Evolutionary conservation across 2,888 invertebrate genomes (phyloP).

Genomic region (Diplolepis rosae): DNA sequence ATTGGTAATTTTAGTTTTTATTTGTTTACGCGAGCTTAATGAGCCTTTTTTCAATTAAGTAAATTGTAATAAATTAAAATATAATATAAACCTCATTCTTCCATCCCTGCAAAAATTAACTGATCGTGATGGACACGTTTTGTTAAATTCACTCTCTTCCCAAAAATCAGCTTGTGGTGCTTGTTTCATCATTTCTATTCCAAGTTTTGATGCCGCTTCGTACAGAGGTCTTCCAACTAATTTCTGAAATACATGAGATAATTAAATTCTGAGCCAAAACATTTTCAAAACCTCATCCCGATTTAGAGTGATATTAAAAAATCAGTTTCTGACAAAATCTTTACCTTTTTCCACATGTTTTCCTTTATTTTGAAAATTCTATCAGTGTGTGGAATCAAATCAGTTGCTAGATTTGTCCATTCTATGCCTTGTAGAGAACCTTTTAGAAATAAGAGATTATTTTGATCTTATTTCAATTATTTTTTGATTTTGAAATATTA

Average conservation of each 20-base stretch:
- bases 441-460: slow-evolving; percentile 40
- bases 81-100: slow-evolving; percentile 55
- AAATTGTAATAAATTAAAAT: no score
- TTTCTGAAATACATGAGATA: slow-evolving; percentile 51
- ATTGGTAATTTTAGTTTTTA: no score
- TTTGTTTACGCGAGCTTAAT: no score
- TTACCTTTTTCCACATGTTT: slow-evolving; percentile 64
- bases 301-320: slow-evolving; percentile 4
- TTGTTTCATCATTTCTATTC: slow-evolving; percentile 55
- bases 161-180: slow-evolving; percentile 62
- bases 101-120: slow-evolving; percentile 62
- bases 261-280: no score
- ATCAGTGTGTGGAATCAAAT: slow-evolving; percentile 56
- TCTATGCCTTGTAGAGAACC: slow-evolving; percentile 64
- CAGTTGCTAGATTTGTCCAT: slow-evolving; percentile 61
- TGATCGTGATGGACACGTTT: slow-evolving; percentile 60
- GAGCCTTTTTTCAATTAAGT: no score
- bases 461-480: neutral
- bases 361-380: slow-evolving; percentile 57
- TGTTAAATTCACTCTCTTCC: slow-evolving; percentile 60
- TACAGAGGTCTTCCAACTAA: slow-evolving; percentile 60
- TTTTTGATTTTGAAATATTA: neutral
- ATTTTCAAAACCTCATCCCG: slow-evolving; percentile 10
- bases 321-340: neutral
- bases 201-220: slow-evolving; percentile 60